A percentile compares a stretch with the other conserved stretches of the same genome.
Conservation (phyloP, 2,888 invertebrate genomes). For the Ctena decussata region DNA sequence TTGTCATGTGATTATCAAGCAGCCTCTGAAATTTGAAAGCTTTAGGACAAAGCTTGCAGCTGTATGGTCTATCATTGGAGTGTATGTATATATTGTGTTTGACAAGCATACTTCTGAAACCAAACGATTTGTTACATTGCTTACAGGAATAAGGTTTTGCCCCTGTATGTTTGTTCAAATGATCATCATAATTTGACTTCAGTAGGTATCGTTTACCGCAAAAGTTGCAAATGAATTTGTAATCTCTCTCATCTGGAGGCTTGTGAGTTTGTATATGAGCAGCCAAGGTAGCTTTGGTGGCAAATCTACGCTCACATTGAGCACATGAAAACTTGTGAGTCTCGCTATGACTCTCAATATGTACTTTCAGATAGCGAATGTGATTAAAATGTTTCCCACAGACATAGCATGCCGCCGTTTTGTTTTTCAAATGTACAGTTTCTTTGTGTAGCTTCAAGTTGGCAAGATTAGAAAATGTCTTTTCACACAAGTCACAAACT, state of each 20-base stretch:
- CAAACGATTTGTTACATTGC: slow-evolving; percentile 71
- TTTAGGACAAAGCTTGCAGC: slow-evolving; percentile 72
- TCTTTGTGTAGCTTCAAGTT: slow-evolving; percentile 67
- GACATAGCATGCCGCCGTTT: slow-evolving; percentile 49
- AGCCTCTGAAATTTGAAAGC: slow-evolving; percentile 74
- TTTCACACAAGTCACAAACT: slow-evolving; percentile 64
- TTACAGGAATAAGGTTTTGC: slow-evolving; percentile 74
- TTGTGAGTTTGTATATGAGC: slow-evolving; percentile 77
- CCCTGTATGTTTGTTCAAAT: slow-evolving; percentile 80
- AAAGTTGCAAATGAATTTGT: slow-evolving; percentile 69
- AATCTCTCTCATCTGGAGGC: slow-evolving; percentile 64
- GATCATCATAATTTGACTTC: slow-evolving; percentile 72
- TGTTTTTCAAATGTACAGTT: slow-evolving; percentile 56
- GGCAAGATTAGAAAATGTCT: slow-evolving; percentile 49
- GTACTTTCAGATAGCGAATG: slow-evolving; percentile 64
- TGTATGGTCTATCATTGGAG: slow-evolving; percentile 69
- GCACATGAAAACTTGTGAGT: neutral
- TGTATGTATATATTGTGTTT: slow-evolving; percentile 76
- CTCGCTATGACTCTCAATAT: slow-evolving; percentile 58
- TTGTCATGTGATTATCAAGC: slow-evolving; percentile 70
- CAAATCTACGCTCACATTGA: neutral
- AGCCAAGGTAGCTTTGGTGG: slow-evolving; percentile 27
- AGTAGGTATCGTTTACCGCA: slow-evolving; percentile 71
- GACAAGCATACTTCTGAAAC: slow-evolving; percentile 72
- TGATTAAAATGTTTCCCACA: slow-evolving; percentile 69